These are phyloP conservation scores for Lasioglossum leucozonium DNA, from an alignment of 2,888 invertebrate genomes.

Conservation along the genomic window DNA sequence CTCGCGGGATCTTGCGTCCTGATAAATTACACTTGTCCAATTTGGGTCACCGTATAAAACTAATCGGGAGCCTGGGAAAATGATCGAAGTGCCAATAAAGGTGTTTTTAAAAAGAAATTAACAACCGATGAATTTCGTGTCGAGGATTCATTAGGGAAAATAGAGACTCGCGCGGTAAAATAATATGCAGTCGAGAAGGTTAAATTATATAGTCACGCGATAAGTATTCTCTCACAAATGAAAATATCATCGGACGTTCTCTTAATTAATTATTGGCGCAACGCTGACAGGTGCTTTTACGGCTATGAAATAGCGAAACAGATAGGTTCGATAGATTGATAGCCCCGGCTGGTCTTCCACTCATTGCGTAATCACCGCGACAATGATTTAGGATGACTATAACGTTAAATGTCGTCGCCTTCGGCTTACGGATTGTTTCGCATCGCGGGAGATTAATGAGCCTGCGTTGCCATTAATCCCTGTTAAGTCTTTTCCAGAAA, in stretches of 20 bases:
- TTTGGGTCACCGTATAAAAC: neutral
- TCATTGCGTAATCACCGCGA: slow-evolving; percentile 57
- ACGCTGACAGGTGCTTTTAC: slow-evolving; percentile 19
- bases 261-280: slow-evolving; percentile 33
- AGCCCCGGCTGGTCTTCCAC: slow-evolving; percentile 22
- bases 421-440: slow-evolving; percentile 62
- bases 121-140: neutral
- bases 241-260: neutral
- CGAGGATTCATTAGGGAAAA: neutral
- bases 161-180: neutral
- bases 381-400: slow-evolving; percentile 60
- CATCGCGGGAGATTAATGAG: slow-evolving; percentile 59
- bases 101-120: neutral
- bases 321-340: slow-evolving; percentile 39
- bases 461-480: slow-evolving; percentile 65
- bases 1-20: neutral
- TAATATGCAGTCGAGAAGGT: neutral
- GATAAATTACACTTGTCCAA: neutral
- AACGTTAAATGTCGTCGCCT: slow-evolving; percentile 69
- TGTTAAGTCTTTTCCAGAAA: slow-evolving; percentile 26
- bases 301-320: slow-evolving; percentile 20
- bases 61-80: too few relatives aligned
- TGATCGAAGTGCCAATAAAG: too few relatives aligned
- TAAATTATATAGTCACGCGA: neutral
- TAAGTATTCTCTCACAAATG: neutral